phyloP scores from a whole-genome alignment of 2,888 invertebrate species.

The Nipponacmea schrenckii region DNA sequence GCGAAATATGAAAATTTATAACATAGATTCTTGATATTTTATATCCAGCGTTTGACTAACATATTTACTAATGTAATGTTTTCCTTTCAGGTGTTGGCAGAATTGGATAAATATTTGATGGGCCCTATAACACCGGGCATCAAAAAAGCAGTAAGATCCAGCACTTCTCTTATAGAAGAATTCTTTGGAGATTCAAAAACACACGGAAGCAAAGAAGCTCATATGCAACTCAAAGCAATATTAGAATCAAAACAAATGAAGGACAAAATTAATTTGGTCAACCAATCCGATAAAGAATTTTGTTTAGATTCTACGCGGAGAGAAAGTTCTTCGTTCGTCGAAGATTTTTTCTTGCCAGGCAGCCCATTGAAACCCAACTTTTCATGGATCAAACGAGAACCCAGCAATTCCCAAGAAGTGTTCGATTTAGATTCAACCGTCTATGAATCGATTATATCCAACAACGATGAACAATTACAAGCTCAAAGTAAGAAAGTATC shows the following conservation, averaged over 20 bases:
- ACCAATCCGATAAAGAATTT: background rate
- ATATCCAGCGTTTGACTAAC: too few relatives aligned
- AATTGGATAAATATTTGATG: constrained; percentile 77
- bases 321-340: constrained; percentile 48
- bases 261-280: background rate
- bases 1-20: too few relatives aligned
- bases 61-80: background rate
- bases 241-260: background rate
- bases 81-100: constrained; percentile 62
- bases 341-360: constrained; percentile 42
- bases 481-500: constrained; percentile 33
- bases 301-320: constrained; percentile 34
- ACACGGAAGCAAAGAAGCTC: constrained; percentile 33
- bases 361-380: background rate
- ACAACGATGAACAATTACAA: constrained; percentile 20
- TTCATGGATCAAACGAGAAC: constrained; percentile 33
- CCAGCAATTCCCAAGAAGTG: constrained; percentile 22
- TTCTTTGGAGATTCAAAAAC: constrained; percentile 71
- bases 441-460: constrained; percentile 16
- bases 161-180: constrained; percentile 76
- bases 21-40: too few relatives aligned
- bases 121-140: background rate
- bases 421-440: constrained; percentile 30
- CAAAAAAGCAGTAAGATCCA: constrained; percentile 72
- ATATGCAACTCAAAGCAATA: constrained; percentile 6